Conservation (phyloP, 2,113 vertebrate genomes). For the Phylloscopus whistleri region DNA sequence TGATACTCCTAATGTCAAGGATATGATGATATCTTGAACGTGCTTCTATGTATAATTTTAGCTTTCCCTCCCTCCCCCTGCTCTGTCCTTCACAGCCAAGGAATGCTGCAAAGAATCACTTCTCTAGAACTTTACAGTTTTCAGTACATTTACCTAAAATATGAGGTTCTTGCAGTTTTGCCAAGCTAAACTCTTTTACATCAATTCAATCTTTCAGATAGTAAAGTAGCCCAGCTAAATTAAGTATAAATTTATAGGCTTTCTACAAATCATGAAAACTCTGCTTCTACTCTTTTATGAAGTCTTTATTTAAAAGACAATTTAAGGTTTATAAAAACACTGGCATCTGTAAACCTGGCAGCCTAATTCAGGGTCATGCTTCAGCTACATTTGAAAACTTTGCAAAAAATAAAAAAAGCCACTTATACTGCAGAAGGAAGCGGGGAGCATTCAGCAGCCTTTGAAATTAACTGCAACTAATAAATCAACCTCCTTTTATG, state of each 20-base stretch:
- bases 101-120: not conserved
- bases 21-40: not conserved
- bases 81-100: not conserved
- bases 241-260: not conserved
- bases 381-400: not conserved
- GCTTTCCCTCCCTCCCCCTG: not conserved
- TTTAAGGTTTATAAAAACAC: not conserved
- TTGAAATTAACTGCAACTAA: not conserved
- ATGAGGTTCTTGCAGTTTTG: not conserved
- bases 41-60: not conserved
- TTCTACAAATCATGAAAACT: not conserved
- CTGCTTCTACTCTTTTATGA: not conserved
- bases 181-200: not conserved
- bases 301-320: not conserved
- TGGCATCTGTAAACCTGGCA: not conserved
- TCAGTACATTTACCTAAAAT: not conserved
- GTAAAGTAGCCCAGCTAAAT: not conserved
- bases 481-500: not conserved
- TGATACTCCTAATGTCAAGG: not conserved
- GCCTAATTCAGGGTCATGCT: not conserved
- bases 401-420: not conserved
- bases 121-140: not conserved
- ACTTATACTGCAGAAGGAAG: not conserved
- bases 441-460: not conserved
- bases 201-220: not conserved